These are phyloP conservation scores for Drosophila sechellia DNA, from an alignment of 1,140 invertebrate genomes.

Conservation along the genomic window DNA sequence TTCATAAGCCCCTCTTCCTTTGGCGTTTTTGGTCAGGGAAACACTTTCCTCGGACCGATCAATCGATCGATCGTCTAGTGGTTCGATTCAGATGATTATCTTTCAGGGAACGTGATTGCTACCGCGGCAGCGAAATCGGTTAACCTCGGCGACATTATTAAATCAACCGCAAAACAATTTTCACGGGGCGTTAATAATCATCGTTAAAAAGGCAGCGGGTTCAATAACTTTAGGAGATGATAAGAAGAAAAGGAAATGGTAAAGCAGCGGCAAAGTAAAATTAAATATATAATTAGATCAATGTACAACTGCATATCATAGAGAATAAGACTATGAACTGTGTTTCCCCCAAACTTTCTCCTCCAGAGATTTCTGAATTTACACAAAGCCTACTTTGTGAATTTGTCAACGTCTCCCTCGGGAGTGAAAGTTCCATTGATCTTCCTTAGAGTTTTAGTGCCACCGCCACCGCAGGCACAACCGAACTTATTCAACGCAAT, in stretches of 20 bases:
- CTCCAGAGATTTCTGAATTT: constrained; percentile 1
- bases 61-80: constrained; percentile 11
- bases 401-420: constrained; percentile 31
- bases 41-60: constrained; percentile 52
- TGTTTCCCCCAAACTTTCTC: constrained; percentile 21
- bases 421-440: constrained; percentile 44
- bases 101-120: constrained; percentile 59
- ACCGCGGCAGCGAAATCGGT: constrained; percentile 45
- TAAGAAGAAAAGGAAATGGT: not conserved
- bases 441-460: constrained; percentile 29
- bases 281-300: too few species aligned
- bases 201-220: not conserved
- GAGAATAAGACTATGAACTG: too few species aligned
- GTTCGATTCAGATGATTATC: constrained; percentile 32
- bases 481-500: constrained; percentile 41
- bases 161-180: constrained; percentile 46
- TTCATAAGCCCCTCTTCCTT: constrained; percentile 19
- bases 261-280: not conserved
- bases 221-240: not conserved
- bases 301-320: too few species aligned
- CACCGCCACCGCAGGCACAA: constrained; percentile 30
- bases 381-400: constrained; percentile 3
- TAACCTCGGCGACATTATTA: constrained; percentile 60
- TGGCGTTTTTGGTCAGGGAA: constrained; percentile 37
- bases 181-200: constrained; percentile 23